phyloP scores from a whole-genome alignment of 2,888 invertebrate genomes.

The Sinodicranocentrus sp. region DNA sequence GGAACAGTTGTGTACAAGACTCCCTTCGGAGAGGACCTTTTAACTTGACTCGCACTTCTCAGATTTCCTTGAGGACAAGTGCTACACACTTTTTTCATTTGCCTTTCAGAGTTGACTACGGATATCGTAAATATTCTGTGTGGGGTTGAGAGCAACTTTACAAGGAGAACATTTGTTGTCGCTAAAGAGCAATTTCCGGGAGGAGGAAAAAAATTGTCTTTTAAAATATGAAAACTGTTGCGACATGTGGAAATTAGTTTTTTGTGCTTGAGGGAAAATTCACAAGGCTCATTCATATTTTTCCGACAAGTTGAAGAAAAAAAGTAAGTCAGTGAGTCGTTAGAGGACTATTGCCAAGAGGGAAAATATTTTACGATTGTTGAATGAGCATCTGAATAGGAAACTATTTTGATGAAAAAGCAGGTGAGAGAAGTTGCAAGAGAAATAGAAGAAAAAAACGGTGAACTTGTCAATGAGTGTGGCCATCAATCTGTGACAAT shows the following conservation, averaged over 20 bases:
- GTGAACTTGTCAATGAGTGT: constrained; percentile 26
- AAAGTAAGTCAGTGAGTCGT: constrained; percentile 50
- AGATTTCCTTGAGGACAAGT: constrained; percentile 57
- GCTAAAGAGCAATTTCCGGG: background rate
- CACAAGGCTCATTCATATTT: background rate
- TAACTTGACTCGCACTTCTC: constrained; percentile 39
- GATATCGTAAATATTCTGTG: background rate
- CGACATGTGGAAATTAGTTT: constrained; percentile 31
- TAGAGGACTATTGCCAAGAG: background rate
- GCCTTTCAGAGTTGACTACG: constrained; percentile 30
- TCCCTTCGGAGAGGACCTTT: constrained; percentile 31
- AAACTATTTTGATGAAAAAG: background rate
- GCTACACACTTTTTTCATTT: background rate
- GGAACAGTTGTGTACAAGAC: constrained; percentile 49
- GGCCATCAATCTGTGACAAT: constrained; percentile 61
- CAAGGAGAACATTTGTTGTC: background rate
- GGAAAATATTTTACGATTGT: no score
- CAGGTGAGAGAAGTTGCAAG: background rate
- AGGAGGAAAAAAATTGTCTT: background rate
- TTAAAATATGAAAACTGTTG: no score
- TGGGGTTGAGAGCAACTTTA: background rate
- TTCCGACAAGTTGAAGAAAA: no score
- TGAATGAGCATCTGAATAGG: no score
- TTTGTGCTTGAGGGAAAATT: background rate
- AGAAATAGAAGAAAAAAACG: constrained; percentile 4